Conservation (phyloP, 2,797 vertebrate genomes). For the Aldrovandia affinis region DNA sequence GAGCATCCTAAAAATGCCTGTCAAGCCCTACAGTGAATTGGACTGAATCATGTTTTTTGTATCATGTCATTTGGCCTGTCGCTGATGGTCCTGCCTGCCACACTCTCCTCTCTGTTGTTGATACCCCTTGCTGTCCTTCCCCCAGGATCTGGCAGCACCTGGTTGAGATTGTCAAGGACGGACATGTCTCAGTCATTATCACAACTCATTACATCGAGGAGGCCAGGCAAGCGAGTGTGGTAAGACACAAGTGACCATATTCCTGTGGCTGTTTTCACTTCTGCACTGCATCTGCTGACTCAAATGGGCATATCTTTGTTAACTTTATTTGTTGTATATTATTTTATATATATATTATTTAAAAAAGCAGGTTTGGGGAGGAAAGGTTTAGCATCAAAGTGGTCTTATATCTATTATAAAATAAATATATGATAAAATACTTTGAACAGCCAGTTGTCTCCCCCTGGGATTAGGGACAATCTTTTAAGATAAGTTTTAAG, state of each 20-base stretch:
- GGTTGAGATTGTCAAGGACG: conserved; percentile 78
- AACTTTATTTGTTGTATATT: neutral
- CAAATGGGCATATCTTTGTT: neutral
- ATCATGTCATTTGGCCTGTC: neutral
- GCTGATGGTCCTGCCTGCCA: neutral
- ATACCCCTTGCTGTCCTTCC: neutral
- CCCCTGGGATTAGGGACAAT: conserved; percentile 22
- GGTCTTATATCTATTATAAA: neutral
- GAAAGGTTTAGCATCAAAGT: neutral
- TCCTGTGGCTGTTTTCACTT: neutral
- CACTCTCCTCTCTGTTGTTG: neutral
- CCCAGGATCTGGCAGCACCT: conserved; percentile 83
- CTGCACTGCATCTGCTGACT: neutral
- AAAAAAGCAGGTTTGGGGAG: neutral
- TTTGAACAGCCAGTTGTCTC: neutral
- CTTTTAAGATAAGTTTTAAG: conserved; percentile 23
- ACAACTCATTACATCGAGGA: conserved; percentile 84
- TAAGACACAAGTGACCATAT: conserved; percentile 53
- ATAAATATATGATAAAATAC: too few relatives aligned
- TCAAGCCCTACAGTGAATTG: neutral
- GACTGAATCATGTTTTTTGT: neutral
- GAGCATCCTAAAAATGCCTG: neutral
- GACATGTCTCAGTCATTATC: conserved; percentile 79
- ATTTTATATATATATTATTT: neutral
- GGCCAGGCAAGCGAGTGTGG: conserved; percentile 78